phyloP scores from a whole-genome alignment of 1,140 invertebrate species.

The Drosophila murphyi region DNA sequence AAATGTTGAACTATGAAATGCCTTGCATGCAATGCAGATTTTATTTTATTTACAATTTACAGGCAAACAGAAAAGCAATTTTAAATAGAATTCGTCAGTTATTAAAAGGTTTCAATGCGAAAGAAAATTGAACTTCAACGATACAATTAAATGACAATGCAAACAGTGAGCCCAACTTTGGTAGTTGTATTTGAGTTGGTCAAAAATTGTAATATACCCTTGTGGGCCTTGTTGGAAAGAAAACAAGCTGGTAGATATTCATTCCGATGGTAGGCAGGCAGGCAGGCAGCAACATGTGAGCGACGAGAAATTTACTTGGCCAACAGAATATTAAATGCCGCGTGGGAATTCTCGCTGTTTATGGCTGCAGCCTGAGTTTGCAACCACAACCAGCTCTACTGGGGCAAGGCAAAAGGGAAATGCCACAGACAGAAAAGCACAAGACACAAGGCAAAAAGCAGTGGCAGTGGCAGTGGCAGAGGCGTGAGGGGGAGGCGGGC shows the following conservation, averaged over 20 bases:
- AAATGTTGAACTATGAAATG: too few relatives aligned
- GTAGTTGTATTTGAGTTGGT: neutral
- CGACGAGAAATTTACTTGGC: slow-evolving; percentile 69
- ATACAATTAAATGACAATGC: neutral
- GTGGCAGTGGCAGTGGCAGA: neutral
- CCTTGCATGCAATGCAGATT: too few relatives aligned
- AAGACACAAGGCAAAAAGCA: neutral
- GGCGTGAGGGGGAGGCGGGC: neutral
- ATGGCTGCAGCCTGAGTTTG: slow-evolving; percentile 59
- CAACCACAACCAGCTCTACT: slow-evolving; percentile 5
- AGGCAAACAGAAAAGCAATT: too few relatives aligned
- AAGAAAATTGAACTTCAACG: too few relatives aligned
- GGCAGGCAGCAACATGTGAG: slow-evolving; percentile 64
- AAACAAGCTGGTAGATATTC: neutral
- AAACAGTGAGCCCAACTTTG: neutral
- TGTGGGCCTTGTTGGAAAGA: neutral
- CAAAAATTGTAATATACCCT: slow-evolving; percentile 12
- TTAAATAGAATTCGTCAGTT: too few relatives aligned
- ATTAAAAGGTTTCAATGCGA: too few relatives aligned
- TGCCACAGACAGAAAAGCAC: slow-evolving; percentile 27
- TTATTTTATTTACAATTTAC: too few relatives aligned
- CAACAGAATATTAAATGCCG: slow-evolving; percentile 82
- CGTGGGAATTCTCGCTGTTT: slow-evolving; percentile 82
- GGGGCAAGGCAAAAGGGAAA: slow-evolving; percentile 41
- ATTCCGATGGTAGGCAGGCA: slow-evolving; percentile 4